Percentiles rank a stretch among this genome's conserved stretches.
Evolutionary conservation across 2,888 invertebrate genomes (phyloP).

Genomic region (Tolmerus cingulatus): DNA sequence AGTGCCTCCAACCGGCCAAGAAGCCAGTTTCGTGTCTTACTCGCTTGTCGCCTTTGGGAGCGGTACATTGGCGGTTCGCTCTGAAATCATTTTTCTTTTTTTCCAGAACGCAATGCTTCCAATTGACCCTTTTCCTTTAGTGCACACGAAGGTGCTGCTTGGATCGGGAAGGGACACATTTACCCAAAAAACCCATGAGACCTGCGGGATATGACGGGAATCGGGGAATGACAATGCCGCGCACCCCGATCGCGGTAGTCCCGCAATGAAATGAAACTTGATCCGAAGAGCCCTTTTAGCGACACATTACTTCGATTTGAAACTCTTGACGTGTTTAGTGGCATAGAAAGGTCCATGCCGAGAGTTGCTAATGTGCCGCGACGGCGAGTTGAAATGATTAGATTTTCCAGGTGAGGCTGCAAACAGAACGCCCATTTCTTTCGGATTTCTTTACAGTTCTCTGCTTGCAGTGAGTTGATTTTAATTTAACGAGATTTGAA

Average conservation of each 20-base stretch:
- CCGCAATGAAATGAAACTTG: background rate
- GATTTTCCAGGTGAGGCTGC: background rate
- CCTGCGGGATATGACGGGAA: background rate
- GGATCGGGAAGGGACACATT: background rate
- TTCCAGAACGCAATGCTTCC: background rate
- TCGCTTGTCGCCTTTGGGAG: background rate
- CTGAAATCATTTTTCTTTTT: background rate
- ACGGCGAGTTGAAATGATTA: background rate
- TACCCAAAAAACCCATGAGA: background rate
- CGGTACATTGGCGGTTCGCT: background rate
- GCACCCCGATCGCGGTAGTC: background rate
- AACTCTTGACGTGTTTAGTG: background rate
- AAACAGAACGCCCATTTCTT: background rate
- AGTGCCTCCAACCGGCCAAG: background rate
- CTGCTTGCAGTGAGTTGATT: background rate
- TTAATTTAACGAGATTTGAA: background rate
- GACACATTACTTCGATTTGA: background rate
- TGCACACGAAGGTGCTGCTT: background rate
- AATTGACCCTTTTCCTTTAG: background rate
- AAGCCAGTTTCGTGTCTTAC: background rate
- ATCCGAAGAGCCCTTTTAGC: background rate
- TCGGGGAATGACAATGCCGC: background rate
- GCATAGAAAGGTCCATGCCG: background rate
- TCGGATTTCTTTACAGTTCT: background rate
- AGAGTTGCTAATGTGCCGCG: background rate